Evolutionary conservation across 2,113 vertebrate genomes (phyloP).

Genomic region (Danionella cerebrum): DNA sequence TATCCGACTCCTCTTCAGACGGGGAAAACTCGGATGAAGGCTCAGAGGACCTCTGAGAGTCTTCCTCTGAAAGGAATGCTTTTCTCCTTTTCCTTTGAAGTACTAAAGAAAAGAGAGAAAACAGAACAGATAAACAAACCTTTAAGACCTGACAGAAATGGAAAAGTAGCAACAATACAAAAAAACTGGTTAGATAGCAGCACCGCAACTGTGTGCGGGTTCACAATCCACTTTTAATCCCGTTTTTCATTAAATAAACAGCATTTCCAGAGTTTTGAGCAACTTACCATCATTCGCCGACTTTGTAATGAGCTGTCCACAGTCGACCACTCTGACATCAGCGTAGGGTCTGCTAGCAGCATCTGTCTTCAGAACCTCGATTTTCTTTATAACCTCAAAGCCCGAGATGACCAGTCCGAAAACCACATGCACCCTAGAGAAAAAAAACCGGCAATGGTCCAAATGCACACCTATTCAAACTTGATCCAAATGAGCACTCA

Average conservation of each 20-base stretch:
- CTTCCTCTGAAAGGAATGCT: constrained; percentile 67
- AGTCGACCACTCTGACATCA: constrained; percentile 90
- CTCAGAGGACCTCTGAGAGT: constrained; percentile 64
- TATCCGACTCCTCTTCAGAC: constrained; percentile 69
- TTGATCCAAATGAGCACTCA: background rate
- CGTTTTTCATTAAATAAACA: background rate
- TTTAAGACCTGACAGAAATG: too few species aligned
- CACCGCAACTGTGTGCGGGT: too few species aligned
- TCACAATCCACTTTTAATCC: constrained; percentile 3
- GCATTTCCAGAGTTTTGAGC: too few species aligned
- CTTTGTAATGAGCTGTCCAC: constrained; percentile 84
- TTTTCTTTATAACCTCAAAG: constrained; percentile 93
- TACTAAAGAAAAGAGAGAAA: constrained; percentile 53
- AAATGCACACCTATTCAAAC: too few species aligned
- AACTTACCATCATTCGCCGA: constrained; percentile 80
- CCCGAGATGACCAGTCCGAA: constrained; percentile 94
- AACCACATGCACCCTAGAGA: constrained; percentile 96
- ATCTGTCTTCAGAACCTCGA: constrained; percentile 93
- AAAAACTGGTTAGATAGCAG: too few species aligned
- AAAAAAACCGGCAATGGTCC: background rate
- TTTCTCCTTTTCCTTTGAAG: constrained; percentile 79
- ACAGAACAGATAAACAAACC: background rate
- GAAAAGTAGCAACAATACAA: too few species aligned
- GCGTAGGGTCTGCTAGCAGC: constrained; percentile 91
- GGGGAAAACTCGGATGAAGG: constrained; percentile 65